Conservation (phyloP, 2,113 vertebrate species). For the Pituophis catenifer region DNA sequence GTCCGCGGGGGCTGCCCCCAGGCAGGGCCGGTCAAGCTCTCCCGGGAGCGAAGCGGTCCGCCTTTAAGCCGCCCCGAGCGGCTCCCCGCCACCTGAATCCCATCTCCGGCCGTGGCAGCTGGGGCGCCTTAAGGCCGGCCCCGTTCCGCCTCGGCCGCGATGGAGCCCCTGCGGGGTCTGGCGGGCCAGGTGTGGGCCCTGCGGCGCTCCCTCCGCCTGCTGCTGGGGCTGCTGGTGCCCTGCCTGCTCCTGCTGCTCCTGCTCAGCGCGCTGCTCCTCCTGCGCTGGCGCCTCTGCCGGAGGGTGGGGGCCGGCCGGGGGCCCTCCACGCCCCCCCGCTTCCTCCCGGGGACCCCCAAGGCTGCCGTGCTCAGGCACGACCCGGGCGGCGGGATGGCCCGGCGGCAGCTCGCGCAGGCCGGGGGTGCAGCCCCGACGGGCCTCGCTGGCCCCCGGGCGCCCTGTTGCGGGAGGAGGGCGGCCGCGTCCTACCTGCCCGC, state of each 20-base stretch:
- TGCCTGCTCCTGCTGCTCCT: constrained; percentile 73
- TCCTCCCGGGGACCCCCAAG: background rate
- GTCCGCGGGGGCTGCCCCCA: background rate
- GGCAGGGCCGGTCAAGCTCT: background rate
- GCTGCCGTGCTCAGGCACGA: background rate
- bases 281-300: constrained; percentile 64
- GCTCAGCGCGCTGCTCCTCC: constrained; percentile 74
- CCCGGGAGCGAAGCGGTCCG: background rate
- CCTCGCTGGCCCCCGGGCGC: background rate
- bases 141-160: background rate
- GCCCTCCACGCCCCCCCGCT: background rate
- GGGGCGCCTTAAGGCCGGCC: background rate
- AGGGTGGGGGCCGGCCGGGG: constrained; percentile 16
- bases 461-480: background rate
- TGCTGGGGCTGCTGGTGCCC: constrained; percentile 73
- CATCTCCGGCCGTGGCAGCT: background rate
- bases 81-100: background rate
- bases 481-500: too few species aligned
- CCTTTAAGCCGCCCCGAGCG: background rate
- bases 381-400: background rate
- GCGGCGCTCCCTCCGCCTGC: constrained; percentile 60
- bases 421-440: background rate
- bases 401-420: background rate
- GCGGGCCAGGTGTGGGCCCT: background rate
- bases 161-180: background rate